phyloP scores from a whole-genome alignment of 2,888 invertebrate genomes.

The Sturmia bella region DNA sequence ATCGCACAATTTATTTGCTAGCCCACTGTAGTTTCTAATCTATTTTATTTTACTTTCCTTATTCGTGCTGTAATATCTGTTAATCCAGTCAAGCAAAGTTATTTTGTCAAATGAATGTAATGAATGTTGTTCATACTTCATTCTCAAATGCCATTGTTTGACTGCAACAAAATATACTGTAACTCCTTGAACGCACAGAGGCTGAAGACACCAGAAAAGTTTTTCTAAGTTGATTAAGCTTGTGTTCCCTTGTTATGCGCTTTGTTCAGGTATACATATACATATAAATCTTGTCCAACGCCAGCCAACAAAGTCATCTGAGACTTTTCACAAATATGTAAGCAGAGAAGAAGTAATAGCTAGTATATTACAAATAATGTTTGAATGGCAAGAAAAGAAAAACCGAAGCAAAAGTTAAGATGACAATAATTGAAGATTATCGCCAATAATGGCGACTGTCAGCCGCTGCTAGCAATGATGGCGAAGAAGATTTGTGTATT shows the following conservation, averaged over 20 bases:
- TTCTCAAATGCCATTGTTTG: constrained; percentile 47
- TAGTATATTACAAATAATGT: constrained; percentile 17
- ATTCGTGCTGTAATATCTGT: background rate
- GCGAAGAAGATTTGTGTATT: constrained; percentile 33
- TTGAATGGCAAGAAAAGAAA: background rate
- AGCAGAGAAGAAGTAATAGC: background rate
- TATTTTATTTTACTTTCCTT: background rate
- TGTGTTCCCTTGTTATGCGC: no score
- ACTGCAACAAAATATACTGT: background rate
- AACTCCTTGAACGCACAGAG: background rate
- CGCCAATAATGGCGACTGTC: constrained; percentile 6
- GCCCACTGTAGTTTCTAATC: background rate
- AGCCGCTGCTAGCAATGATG: constrained; percentile 15
- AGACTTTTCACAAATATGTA: constrained; percentile 7
- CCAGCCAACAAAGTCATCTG: constrained; percentile 29
- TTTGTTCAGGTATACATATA: background rate
- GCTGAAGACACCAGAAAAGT: background rate
- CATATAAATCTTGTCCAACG: background rate
- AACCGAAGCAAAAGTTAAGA: background rate
- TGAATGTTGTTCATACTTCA: constrained; percentile 35
- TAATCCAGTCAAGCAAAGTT: background rate
- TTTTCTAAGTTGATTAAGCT: background rate
- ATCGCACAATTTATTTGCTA: no score
- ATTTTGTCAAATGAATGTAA: constrained; percentile 21
- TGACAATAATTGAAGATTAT: constrained; percentile 4